Percentiles rank a stretch among this genome's conserved stretches.
Evolutionary conservation across 2,888 invertebrate species (phyloP).

Genomic region (Ophion ellenae): DNA sequence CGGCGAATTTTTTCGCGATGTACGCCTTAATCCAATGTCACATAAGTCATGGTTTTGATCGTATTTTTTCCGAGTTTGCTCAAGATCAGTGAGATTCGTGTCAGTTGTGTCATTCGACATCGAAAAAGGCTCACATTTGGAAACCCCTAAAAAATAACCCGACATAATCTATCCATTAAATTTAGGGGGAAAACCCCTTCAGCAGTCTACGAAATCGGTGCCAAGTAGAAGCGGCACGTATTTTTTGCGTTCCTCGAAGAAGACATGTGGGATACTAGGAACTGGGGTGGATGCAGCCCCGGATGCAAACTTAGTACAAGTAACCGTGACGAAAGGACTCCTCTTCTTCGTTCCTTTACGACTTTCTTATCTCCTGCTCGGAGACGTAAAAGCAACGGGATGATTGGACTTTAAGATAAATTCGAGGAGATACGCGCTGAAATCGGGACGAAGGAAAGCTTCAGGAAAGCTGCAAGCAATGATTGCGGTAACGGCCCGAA

Average conservation of each 20-base stretch:
- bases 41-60: too few species aligned
- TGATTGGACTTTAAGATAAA: slow-evolving; percentile 35
- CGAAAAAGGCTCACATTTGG: neutral
- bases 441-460: neutral
- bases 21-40: too few species aligned
- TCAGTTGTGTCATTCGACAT: too few species aligned
- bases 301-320: neutral
- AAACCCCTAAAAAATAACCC: neutral
- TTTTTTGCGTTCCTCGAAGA: too few species aligned
- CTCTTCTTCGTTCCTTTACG: slow-evolving; percentile 35
- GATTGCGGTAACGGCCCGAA: neutral
- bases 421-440: slow-evolving; percentile 4
- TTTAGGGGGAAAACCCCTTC: too few species aligned
- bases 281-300: neutral
- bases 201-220: too few species aligned
- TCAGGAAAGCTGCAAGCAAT: neutral
- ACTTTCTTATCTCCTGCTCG: slow-evolving; percentile 39
- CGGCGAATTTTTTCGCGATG: neutral
- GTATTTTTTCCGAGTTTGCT: too few species aligned
- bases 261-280: too few species aligned
- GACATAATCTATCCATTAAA: too few species aligned
- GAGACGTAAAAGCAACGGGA: slow-evolving; percentile 32
- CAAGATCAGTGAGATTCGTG: too few species aligned
- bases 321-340: slow-evolving; percentile 46
- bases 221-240: too few species aligned